Base-by-base conservation (phyloP, 2,888 invertebrate species). In the Cephalotes varians region DNA sequence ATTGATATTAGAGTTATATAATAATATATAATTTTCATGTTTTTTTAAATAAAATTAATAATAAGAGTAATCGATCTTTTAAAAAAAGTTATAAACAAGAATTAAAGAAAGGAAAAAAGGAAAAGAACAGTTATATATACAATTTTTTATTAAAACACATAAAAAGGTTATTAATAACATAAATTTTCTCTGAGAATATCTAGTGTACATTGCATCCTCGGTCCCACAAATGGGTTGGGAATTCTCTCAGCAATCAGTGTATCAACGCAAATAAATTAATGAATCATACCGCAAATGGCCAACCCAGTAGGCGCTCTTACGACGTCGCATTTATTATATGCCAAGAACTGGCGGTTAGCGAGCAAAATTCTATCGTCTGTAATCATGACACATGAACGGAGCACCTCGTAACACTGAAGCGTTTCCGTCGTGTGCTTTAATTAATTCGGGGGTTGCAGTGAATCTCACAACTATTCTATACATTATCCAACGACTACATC, bases 281-380 rank as follows among this genome's bases (percentile, higher is more conserved):
- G 54, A 21, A 65, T 76, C 49, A 65, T n/a, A 21, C 47, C 64
- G 47, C 49, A 74, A 74, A 74, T 34, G 34, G 51, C 9, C 37
- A 37, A 28, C 15, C 40, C 40, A n/a, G 49, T 76, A 65, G 51
- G 54, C 40, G 65, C 65, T 54, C 25, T 65, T 64, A 76, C 65
- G 65, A 64, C 37, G n/a, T 15, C 15, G 40, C 28, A 65, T 65
- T 65, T 65, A 64, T 37, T 64, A 40, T 40, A 65, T 31, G n/a
- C 28, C 65, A 65, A 76, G 76, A 64, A 65, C 51, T 54, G 40
- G 64, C 28, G 64, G 65, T 76, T 76, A 76, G 40, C 28, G 54
- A 58, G 64, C 76, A 65, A 76, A 76, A 76, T 65, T 76, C 76
- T 54, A 54, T 65, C 65, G 28, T 76, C 65, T 76, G 40, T 76